Conservation (phyloP, 2,797 vertebrate species). For the Morelia viridis region DNA sequence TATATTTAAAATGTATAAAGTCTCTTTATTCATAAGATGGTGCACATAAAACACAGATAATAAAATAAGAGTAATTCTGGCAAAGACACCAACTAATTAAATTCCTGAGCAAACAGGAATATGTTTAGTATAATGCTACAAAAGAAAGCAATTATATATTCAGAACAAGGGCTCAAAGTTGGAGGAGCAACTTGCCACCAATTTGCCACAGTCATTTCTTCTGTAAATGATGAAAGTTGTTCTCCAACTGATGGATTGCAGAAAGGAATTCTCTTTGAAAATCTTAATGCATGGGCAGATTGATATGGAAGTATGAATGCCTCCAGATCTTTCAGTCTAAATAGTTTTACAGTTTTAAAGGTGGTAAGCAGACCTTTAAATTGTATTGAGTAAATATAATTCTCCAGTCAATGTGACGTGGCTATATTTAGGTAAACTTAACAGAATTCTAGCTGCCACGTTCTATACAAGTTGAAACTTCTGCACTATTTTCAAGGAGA, state of each 20-base stretch:
- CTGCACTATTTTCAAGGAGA: too few species aligned
- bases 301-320: background rate
- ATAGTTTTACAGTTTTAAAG: background rate
- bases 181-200: background rate
- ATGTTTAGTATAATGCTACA: background rate
- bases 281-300: background rate
- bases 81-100: background rate
- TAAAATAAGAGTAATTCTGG: too few species aligned
- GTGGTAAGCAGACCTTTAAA: background rate
- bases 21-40: background rate
- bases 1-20: background rate
- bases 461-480: too few species aligned
- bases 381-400: too few species aligned
- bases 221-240: background rate
- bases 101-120: background rate
- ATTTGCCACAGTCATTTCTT: background rate
- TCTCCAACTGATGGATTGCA: background rate
- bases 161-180: background rate
- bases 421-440: too few species aligned
- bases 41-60: background rate
- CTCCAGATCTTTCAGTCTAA: too few species aligned
- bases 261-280: background rate
- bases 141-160: background rate
- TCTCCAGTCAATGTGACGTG: too few species aligned
- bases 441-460: too few species aligned